Conservation (phyloP, 23 tunicate species). For the Styela clava region DNA sequence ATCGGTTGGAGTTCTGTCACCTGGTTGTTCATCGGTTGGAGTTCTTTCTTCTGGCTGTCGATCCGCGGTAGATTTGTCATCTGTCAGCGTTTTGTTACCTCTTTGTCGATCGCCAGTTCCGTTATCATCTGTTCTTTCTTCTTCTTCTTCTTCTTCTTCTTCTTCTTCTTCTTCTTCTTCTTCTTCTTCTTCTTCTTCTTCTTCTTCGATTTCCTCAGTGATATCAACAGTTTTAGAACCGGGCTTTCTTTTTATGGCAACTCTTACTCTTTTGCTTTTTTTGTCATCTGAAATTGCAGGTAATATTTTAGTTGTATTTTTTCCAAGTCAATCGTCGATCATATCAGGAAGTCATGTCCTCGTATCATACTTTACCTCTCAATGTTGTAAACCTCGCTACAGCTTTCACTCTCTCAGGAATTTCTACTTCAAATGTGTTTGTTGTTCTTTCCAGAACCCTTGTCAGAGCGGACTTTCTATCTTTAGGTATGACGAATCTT, state of each 20-base stretch:
- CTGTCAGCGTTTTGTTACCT: background rate
- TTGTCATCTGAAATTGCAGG: constrained; percentile 3
- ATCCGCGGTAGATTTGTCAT: background rate
- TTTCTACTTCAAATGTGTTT: background rate
- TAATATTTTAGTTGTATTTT: no score
- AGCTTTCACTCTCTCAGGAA: background rate
- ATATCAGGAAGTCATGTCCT: no score
- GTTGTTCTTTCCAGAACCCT: background rate
- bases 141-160: background rate
- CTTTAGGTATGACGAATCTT: background rate
- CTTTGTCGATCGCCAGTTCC: background rate
- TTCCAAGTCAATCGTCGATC: no score
- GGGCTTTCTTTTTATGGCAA: background rate
- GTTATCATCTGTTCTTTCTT: background rate
- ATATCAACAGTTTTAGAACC: background rate
- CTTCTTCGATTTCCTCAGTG: background rate
- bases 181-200: background rate
- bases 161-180: no score
- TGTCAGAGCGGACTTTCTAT: background rate
- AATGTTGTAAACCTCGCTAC: background rate
- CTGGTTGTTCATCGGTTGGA: background rate
- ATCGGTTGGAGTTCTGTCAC: background rate
- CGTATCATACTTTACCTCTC: background rate
- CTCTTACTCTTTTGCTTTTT: background rate
- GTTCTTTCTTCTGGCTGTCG: background rate